Evolutionary conservation across 2,113 vertebrate genomes (phyloP).

Genomic region (Circaetus cinerascens): DNA sequence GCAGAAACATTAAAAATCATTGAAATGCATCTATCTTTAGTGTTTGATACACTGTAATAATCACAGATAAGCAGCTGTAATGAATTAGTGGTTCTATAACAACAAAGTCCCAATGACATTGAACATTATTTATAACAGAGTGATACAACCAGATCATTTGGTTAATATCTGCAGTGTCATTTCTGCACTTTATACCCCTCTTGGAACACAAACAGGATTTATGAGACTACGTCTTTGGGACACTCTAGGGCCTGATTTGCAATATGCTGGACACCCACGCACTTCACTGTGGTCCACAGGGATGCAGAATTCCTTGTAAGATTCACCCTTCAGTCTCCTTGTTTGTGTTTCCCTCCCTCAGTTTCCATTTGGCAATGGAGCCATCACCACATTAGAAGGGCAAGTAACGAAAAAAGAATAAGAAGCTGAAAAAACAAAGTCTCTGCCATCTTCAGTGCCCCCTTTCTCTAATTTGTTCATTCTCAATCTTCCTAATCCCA

Average conservation of each 20-base stretch:
- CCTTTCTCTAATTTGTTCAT: not conserved
- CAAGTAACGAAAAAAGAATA: not conserved
- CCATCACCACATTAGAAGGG: not conserved
- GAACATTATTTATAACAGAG: not conserved
- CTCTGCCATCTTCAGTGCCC: not conserved
- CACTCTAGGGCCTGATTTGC: not conserved
- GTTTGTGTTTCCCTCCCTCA: not conserved
- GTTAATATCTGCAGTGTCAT: not conserved
- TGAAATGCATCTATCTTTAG: not conserved
- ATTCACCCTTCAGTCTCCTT: not conserved
- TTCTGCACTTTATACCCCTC: not conserved
- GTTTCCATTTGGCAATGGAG: not conserved
- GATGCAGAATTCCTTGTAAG: not conserved
- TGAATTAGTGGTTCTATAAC: not conserved
- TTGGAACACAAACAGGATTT: not conserved
- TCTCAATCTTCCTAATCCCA: not conserved
- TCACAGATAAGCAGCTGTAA: not conserved
- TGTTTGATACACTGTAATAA: not conserved
- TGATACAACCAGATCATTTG: not conserved
- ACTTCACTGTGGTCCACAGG: not conserved
- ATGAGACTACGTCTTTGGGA: not conserved
- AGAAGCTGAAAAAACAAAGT: not conserved
- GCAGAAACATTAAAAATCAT: not conserved
- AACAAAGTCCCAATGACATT: not conserved
- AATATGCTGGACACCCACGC: not conserved